These are phyloP conservation scores for Limonius californicus DNA, from an alignment of 1,140 invertebrate species.

Conservation along the genomic window DNA sequence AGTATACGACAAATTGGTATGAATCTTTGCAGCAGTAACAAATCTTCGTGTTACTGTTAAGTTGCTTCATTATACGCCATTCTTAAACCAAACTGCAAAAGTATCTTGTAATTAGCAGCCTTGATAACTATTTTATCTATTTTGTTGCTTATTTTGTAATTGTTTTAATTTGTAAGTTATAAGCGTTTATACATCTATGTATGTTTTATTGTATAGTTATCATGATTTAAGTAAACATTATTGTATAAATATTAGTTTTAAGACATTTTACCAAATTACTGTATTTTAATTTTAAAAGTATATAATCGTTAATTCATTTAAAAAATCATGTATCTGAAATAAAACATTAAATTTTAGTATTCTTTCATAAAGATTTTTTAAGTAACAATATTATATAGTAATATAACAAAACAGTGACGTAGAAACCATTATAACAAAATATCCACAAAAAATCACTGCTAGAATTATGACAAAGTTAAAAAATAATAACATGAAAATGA, in stretches of 20 bases:
- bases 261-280: conserved; percentile 35
- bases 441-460: too few species aligned
- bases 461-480: too few species aligned
- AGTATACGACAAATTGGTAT: not conserved
- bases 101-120: not conserved
- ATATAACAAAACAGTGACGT: too few species aligned
- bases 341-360: not conserved
- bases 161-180: not conserved
- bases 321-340: conserved; percentile 9
- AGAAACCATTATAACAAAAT: too few species aligned
- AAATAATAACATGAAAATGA: too few species aligned
- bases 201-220: conserved; percentile 10
- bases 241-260: conserved; percentile 35
- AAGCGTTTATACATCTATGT: not conserved
- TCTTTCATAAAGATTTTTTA: too few species aligned
- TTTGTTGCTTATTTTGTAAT: conserved; percentile 7
- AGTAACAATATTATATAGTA: too few species aligned
- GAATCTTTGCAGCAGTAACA: conserved; percentile 10
- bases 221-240: conserved; percentile 16
- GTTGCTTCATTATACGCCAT: not conserved
- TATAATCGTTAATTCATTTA: conserved; percentile 35
- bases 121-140: not conserved
- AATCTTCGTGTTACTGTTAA: not conserved
- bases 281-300: conserved; percentile 36
- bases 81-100: not conserved